A percentile compares a stretch with the other conserved stretches of the same genome.
phyloP scores from a whole-genome alignment of 2,797 vertebrate genomes.

The Eleutherodactylus coqui region DNA sequence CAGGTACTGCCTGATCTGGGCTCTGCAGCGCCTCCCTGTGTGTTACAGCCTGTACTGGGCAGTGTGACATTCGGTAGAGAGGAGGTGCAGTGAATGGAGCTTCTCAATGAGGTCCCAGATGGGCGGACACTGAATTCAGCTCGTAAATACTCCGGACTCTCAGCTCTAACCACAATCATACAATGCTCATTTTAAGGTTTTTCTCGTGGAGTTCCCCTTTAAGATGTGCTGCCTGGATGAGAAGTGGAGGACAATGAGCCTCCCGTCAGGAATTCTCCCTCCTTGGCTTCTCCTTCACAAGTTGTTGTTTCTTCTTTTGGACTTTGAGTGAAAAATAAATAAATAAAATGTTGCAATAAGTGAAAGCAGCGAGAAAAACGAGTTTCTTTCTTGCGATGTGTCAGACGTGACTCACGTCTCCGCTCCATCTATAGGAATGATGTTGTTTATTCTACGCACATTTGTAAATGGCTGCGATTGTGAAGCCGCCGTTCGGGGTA shows the following conservation, averaged over 20 bases:
- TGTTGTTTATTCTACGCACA: slow-evolving; percentile 67
- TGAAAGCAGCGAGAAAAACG: slow-evolving; percentile 38
- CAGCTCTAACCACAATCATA: too few relatives aligned
- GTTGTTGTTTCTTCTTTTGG: slow-evolving; percentile 5
- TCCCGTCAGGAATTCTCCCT: not conserved
- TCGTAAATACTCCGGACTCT: too few relatives aligned
- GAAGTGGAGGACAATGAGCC: not conserved
- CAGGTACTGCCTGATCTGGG: too few relatives aligned
- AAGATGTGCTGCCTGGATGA: not conserved
- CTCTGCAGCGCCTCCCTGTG: too few relatives aligned
- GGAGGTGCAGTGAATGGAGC: too few relatives aligned
- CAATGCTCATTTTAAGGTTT: too few relatives aligned
- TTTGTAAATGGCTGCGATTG: slow-evolving; percentile 69
- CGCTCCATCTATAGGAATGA: slow-evolving; percentile 68
- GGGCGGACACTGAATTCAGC: not conserved
- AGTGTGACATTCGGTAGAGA: too few relatives aligned
- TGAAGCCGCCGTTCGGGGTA: slow-evolving; percentile 71
- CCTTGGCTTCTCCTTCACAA: slow-evolving; percentile 8
- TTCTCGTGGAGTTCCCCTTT: not conserved
- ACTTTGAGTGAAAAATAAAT: slow-evolving; percentile 32
- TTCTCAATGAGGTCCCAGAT: too few relatives aligned
- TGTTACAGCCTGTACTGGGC: too few relatives aligned
- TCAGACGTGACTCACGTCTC: slow-evolving; percentile 71
- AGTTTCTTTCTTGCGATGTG: slow-evolving; percentile 63
- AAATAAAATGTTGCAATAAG: slow-evolving; percentile 21